Percentiles rank a stretch among this genome's conserved stretches.
These are phyloP conservation scores for Sphenodon punctatus DNA, from an alignment of 2,797 vertebrate genomes.

Conservation along the genomic window DNA sequence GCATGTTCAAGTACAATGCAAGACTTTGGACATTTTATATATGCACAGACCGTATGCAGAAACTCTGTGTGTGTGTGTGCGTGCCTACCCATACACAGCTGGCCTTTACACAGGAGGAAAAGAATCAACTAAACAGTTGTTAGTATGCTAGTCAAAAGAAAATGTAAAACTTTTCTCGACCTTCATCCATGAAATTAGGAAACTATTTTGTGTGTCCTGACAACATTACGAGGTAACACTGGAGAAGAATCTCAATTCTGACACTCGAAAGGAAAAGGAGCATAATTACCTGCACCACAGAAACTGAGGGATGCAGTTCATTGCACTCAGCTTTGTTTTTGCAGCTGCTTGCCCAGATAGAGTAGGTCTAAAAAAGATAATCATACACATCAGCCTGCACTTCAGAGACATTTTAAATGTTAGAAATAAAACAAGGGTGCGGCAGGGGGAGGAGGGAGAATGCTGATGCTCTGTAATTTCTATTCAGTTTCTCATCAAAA, in stretches of 20 bases:
- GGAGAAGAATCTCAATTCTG: background rate
- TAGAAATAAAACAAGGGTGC: background rate
- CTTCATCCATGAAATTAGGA: background rate
- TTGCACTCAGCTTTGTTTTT: slow-evolving; percentile 97
- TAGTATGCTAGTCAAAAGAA: background rate
- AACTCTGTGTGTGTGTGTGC: no score
- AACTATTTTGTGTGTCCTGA: background rate
- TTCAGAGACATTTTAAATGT: background rate
- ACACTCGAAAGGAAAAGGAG: background rate
- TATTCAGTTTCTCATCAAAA: no score
- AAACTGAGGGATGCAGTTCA: slow-evolving; percentile 94
- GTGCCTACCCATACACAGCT: background rate
- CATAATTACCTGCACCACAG: slow-evolving; percentile 91
- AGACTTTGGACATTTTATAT: background rate
- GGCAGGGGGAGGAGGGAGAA: background rate
- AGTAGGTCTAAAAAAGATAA: slow-evolving; percentile 85
- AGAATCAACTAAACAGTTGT: no score
- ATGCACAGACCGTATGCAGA: background rate
- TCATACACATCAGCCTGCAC: background rate
- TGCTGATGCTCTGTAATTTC: background rate
- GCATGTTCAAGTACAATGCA: no score
- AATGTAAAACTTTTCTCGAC: background rate
- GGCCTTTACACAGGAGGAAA: background rate
- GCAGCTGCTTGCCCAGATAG: slow-evolving; percentile 96
- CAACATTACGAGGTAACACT: background rate